Conservation (phyloP, 1,140 invertebrate genomes). For the Philopotamus ludificatus region DNA sequence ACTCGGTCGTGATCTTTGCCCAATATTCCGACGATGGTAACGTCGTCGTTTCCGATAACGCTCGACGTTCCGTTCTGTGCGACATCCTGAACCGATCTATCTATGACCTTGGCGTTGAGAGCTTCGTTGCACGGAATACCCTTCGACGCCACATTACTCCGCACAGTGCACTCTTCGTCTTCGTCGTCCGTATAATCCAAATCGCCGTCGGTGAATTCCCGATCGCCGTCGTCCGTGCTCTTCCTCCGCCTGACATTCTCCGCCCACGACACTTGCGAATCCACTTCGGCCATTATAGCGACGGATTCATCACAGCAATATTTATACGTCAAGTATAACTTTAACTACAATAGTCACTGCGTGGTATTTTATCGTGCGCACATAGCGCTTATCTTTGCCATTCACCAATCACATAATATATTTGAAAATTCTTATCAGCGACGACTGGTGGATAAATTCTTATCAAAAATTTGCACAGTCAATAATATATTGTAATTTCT, state of each 20-base stretch:
- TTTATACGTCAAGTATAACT: no score
- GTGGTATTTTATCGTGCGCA: no score
- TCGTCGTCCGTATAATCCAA: constrained; percentile 52
- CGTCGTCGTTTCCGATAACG: constrained; percentile 46
- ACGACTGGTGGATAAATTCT: no score
- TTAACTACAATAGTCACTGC: no score
- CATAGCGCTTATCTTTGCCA: no score
- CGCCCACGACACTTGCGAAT: constrained; percentile 3
- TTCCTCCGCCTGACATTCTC: constrained; percentile 45
- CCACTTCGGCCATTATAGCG: constrained; percentile 17
- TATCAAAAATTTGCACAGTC: no score
- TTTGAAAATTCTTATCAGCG: no score
- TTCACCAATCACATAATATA: no score
- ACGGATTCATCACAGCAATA: no score
- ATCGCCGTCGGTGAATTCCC: constrained; percentile 53
- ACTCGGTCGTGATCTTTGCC: constrained; percentile 54
- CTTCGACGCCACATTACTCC: constrained; percentile 34
- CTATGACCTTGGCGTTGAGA: constrained; percentile 44
- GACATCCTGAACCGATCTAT: no score
- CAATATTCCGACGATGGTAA: constrained; percentile 53
- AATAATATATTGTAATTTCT: no score
- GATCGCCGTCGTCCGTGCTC: constrained; percentile 51
- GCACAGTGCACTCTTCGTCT: constrained; percentile 40
- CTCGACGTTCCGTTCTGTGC: constrained; percentile 1
- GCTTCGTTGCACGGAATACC: constrained; percentile 47